A percentile compares a stretch with the other conserved stretches of the same genome.
Evolutionary conservation across 2,888 invertebrate species (phyloP).

Genomic region (Tetropium fuscum): DNA sequence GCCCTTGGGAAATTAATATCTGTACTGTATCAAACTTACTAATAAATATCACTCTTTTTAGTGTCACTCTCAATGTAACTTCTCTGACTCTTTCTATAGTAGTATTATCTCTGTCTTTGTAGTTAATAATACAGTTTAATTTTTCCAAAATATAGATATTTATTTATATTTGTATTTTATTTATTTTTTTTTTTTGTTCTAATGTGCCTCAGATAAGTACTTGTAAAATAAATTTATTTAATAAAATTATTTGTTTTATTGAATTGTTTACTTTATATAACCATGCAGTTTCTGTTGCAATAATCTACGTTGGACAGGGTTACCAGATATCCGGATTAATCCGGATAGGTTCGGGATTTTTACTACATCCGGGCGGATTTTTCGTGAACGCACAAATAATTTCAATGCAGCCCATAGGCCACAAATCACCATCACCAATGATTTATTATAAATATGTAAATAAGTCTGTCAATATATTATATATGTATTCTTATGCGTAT

Average conservation of each 20-base stretch:
- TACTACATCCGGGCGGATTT: too few relatives aligned
- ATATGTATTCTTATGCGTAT: too few relatives aligned
- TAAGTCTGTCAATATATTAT: too few relatives aligned
- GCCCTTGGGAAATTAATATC: slow-evolving; percentile 11
- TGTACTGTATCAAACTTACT: slow-evolving; percentile 21
- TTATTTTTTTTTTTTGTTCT: slow-evolving; percentile 52
- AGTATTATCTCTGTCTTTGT: slow-evolving; percentile 47
- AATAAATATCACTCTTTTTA: slow-evolving; percentile 29
- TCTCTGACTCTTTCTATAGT: slow-evolving; percentile 31
- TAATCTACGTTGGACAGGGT: too few relatives aligned
- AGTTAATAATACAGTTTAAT: slow-evolving; percentile 25
- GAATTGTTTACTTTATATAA: too few relatives aligned
- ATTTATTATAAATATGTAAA: too few relatives aligned
- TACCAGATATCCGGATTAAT: too few relatives aligned
- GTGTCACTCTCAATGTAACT: slow-evolving; percentile 30
- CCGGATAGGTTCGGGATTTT: too few relatives aligned
- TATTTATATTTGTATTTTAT: slow-evolving; percentile 43
- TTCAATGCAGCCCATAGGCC: too few relatives aligned
- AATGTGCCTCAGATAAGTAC: slow-evolving; percentile 54
- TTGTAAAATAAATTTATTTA: slow-evolving; percentile 53
- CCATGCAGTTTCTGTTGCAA: too few relatives aligned
- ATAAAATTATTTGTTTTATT: slow-evolving; percentile 39
- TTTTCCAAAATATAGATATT: slow-evolving; percentile 37
- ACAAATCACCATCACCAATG: too few relatives aligned
- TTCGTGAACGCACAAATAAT: too few relatives aligned